A percentile compares a stretch with the other conserved stretches of the same genome.
phyloP scores from a whole-genome alignment of 2,888 invertebrate species.

The Hypomecis punctinalis region DNA sequence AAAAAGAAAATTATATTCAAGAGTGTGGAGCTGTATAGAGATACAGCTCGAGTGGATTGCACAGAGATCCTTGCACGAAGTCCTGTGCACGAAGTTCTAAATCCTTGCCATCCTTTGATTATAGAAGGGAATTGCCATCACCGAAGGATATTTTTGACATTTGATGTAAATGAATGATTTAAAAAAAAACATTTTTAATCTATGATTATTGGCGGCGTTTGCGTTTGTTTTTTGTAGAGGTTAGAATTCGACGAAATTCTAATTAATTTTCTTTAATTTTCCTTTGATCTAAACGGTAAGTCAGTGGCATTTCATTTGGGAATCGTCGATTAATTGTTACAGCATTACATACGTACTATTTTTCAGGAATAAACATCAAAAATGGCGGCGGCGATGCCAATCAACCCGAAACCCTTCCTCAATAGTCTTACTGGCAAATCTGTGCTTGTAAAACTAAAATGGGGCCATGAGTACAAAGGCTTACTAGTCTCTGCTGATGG shows the following conservation, averaged over 20 bases:
- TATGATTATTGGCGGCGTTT: background rate
- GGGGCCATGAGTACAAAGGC: conserved; percentile 99
- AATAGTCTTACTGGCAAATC: conserved; percentile 99
- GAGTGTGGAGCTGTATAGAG: too few relatives aligned
- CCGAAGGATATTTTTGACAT: too few relatives aligned
- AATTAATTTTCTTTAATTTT: conserved; percentile 2
- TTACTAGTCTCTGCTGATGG: conserved; percentile 98
- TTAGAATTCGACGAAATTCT: conserved; percentile 5
- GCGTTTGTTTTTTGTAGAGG: conserved; percentile 5
- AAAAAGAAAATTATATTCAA: too few relatives aligned
- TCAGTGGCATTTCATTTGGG: background rate
- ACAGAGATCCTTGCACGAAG: too few relatives aligned
- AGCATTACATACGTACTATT: conserved; percentile 1
- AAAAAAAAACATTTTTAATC: background rate
- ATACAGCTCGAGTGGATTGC: too few relatives aligned
- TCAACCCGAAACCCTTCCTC: conserved; percentile 99
- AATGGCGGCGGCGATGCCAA: conserved; percentile 96
- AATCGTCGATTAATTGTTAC: background rate
- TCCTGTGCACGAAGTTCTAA: too few relatives aligned
- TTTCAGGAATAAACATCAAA: conserved; percentile 50
- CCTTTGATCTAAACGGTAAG: conserved; percentile 1
- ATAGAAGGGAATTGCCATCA: too few relatives aligned
- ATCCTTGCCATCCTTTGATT: too few relatives aligned
- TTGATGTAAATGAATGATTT: background rate
- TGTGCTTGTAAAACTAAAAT: conserved; percentile 98